Evolutionary conservation across 2,797 vertebrate genomes (phyloP), one percentile per base, ranked within the genome.

Genomic region (Ctenopoma kingsleyae): DNA sequence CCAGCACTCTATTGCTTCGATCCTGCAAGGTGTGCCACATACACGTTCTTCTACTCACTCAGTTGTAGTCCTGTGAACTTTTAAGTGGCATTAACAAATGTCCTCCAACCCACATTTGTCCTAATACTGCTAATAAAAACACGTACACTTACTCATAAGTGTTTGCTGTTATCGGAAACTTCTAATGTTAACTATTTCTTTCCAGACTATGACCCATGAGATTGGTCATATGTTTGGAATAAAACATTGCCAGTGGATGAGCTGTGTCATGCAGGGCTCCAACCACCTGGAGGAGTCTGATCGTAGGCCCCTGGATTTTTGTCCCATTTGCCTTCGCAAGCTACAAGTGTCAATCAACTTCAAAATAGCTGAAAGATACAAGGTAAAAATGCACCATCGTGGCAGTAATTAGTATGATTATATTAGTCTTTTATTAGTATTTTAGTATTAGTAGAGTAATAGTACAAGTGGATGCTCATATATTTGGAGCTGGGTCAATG

Each of bases 281-380:
- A 94, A 96, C 76, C 95, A 95, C 86, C 78, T 94, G 67, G 90
- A 94, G 36, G 94, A 95, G 71, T 91, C 92, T 0, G 93, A 93
- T 68, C 85, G 90, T 6, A 85, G 79, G 0, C 92, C 93, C 0
- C 76, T 91, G 1, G 76, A 92, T 57, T 89, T 95, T 47, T 95
- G 96, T 51, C 94, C 94, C 0, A 73, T 94, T 72, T 93, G 93
- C 49, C 81, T 95, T 16, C 85, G 87, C 38, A 93, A 95, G 78
- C 77, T 94, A 30, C 93, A 93, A 36, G 83, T 78, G 2, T 89
- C 89, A 22, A 0, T 91, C 0, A 84, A 93, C 74, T 95, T 95
- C 68, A 87, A 13, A 44, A 82, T 94, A 48, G 51, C 40, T 3
- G 89, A 92, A 10, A 83, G 92, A 67, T 89, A 87, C 64, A 61